Evolutionary conservation across 2,113 vertebrate species (phyloP), one percentile per base, ranked within the genome.

Genomic region (Tympanuchus pallidicinctus): DNA sequence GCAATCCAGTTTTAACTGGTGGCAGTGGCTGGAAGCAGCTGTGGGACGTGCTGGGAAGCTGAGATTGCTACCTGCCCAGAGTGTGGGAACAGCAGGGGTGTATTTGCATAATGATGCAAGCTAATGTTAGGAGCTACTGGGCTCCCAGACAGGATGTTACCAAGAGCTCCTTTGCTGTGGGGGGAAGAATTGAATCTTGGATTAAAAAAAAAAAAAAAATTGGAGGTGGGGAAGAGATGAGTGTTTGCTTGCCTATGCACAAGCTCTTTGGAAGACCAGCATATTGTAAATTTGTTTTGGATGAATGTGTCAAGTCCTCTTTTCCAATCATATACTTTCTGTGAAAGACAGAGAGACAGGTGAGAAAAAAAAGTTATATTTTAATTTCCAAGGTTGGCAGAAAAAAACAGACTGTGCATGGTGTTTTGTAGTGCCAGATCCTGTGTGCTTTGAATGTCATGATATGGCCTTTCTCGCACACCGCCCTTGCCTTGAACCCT

Each of bases 61-160:
- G 63, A 61, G 34, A 57, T 66, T 3, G 2, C 7, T 78, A 25
- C 27, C 16, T 93, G 48, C 8, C 65, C 61, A 50, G 50, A 42
- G 56, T 86, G 88, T 96, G 94, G 82, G 86, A 96, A 86, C 61
- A 67, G 47, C 61, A 67, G 65, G 7, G 19, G 43, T 88, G 7
- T 3, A 75, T 93, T 90, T 96, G 61, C 92, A 81, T 94, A 88
- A 81, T 83, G 76, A 47, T 3, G 2, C 72, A 77, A 83, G 93
- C 82, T 95, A 88, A 52, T 67, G 74, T 57, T 83, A 89, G 82
- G 40, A 79, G 64, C 0, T 0, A 73, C 69, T 86, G 76, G 47
- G 72, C 90, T 93, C 56, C 64, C 45, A 32, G 32, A 38, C 47
- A 45, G 70, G 70, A 84, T 27, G 54, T 77, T 92, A 59, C 78